Evolutionary conservation across 2,888 invertebrate species (phyloP).

Genomic region (Dasysyrphus albostriatus): DNA sequence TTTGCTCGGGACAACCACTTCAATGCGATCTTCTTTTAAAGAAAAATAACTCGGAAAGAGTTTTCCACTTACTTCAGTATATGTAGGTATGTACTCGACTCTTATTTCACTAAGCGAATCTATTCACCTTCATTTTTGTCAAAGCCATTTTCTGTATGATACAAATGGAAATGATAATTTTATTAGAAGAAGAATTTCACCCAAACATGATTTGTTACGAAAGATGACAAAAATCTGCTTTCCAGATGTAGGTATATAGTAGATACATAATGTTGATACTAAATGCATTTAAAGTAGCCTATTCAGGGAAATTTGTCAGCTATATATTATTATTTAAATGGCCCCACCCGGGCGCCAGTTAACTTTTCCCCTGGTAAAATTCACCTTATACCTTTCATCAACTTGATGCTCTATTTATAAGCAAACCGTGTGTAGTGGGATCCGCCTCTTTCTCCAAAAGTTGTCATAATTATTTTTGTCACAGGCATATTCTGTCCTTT

Average conservation of each 20-base stretch:
- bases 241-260: no score
- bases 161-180: background rate
- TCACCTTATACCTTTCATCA: constrained; percentile 1
- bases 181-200: constrained; percentile 8
- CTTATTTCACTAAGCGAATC: constrained; percentile 48
- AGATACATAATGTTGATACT: no score
- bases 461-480: constrained; percentile 71
- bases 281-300: no score
- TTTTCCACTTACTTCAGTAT: constrained; percentile 33
- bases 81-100: constrained; percentile 38
- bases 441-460: constrained; percentile 45
- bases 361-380: constrained; percentile 1
- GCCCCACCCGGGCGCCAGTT: background rate
- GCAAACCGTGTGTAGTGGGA: constrained; percentile 31
- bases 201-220: background rate
- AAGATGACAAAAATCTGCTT: no score
- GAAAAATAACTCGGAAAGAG: constrained; percentile 29
- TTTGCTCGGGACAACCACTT: constrained; percentile 15
- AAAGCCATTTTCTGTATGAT: background rate
- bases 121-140: constrained; percentile 30
- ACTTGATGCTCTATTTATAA: constrained; percentile 51
- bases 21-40: constrained; percentile 5
- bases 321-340: no score
- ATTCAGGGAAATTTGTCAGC: no score
- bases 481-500: constrained; percentile 42